Base-by-base conservation (phyloP, 2,888 invertebrate genomes). In the Standfussiana lucernea region DNA sequence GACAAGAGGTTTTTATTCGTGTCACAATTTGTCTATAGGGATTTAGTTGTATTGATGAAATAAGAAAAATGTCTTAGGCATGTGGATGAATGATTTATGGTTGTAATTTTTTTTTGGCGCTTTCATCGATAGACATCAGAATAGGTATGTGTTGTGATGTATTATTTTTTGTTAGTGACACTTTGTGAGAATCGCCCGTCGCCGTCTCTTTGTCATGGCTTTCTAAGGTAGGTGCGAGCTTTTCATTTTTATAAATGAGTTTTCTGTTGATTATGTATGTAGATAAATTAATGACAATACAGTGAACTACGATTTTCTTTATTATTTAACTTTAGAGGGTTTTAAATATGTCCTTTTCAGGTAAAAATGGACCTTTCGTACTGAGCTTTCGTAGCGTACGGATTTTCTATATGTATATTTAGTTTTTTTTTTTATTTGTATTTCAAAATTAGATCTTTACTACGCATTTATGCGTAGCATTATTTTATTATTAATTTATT, bases 11-110 rank as follows among this genome's bases (percentile, higher is more conserved):
- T 85, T 50, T 71, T 42, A 76, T 50, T 40, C 61, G 18, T 71
- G 65, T 72, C 71, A 40, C 83, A 53, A 84, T 85, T 66, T 64
- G 69, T 85, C 62, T 24, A 50, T 71, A 85, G 83, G 86, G 83
- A 82, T 84, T 84, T 84, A 59, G 47, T 67, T 62, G 69, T 70
- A 64, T 69, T 72, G 65, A 72, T 82, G 65, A 69, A 77, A 77
- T 77, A 72, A 53, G 42, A 56, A 32, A 65, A 75, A 73, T 69
- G 53, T 37, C 53, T 66, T 72, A 32, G 65, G 32, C 59, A 32
- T 28, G 37, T 71, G 28, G 1, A 53, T 61, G 53, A 47, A 18
- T 78, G 78, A 85, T 85, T 74, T 45, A 85, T 82, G 56, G 0
- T 7, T 13, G 56, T 47, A 35, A 70, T 72, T 47, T 69, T 47